A percentile compares a stretch with the other conserved stretches of the same genome.
Conservation (phyloP, 2,113 vertebrate genomes). For the Piaya cayana region DNA sequence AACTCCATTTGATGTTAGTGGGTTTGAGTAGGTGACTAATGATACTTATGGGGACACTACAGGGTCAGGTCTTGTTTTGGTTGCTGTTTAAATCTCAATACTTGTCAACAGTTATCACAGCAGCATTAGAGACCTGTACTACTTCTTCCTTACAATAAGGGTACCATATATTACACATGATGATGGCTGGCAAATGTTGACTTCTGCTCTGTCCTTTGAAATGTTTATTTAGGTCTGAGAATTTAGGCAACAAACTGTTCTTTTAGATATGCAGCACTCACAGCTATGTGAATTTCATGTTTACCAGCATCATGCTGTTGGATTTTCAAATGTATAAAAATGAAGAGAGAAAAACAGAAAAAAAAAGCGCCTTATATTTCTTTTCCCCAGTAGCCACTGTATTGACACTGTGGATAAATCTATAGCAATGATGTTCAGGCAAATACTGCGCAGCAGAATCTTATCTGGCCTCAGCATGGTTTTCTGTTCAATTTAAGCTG, state of each 20-base stretch:
- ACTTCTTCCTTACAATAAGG: not conserved
- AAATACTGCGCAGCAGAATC: not conserved
- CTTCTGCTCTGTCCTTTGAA: constrained; percentile 16
- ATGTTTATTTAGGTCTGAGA: not conserved
- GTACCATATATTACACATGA: not conserved
- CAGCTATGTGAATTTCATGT: not conserved
- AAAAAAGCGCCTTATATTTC: not conserved
- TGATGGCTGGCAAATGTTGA: not conserved
- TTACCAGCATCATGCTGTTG: not conserved
- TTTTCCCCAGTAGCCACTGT: not conserved
- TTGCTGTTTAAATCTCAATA: constrained; percentile 13
- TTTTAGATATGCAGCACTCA: not conserved
- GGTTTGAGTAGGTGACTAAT: not conserved
- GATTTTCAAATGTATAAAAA: not conserved
- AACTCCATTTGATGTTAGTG: not conserved
- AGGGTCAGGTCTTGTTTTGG: constrained; percentile 4
- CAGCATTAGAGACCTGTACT: not conserved
- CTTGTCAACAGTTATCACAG: not conserved
- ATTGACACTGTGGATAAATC: not conserved
- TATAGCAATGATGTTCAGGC: not conserved
- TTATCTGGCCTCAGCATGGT: accelerated
- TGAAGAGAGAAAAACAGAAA: not conserved
- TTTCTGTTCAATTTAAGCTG: not conserved
- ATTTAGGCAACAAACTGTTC: not conserved
- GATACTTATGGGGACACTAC: not conserved